Percentiles rank a stretch among this genome's conserved stretches.
Conservation (phyloP, 1,140 invertebrate species). For the Aporrectodea caliginosa region DNA sequence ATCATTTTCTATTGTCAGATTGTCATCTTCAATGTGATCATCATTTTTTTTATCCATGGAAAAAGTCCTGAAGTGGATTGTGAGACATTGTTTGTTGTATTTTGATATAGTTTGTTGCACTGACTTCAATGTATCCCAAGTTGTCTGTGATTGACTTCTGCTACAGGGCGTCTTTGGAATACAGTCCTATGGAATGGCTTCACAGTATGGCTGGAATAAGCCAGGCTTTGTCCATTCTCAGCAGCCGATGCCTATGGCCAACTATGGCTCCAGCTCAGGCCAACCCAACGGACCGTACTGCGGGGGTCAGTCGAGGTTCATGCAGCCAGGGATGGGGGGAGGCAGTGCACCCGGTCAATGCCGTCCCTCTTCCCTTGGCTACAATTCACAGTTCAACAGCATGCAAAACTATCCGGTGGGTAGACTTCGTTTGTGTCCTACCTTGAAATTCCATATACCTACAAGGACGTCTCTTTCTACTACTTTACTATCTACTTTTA, state of each 20-base stretch:
- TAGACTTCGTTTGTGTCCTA: too few species aligned
- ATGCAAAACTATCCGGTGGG: background rate
- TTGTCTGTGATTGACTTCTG: too few species aligned
- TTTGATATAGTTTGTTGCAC: too few species aligned
- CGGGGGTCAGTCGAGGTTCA: constrained; percentile 31
- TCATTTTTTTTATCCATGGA: too few species aligned
- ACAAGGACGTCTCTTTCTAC: too few species aligned
- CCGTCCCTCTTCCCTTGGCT: constrained; percentile 42
- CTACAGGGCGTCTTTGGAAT: background rate
- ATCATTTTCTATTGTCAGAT: too few species aligned
- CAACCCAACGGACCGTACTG: constrained; percentile 1
- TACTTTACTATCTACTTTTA: too few species aligned
- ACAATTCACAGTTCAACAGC: constrained; percentile 31
- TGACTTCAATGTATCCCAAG: too few species aligned
- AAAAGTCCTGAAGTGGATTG: too few species aligned
- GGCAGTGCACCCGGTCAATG: constrained; percentile 53
- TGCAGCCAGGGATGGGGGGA: constrained; percentile 37
- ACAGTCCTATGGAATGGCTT: background rate
- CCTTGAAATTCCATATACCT: too few species aligned
- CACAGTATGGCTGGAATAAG: background rate
- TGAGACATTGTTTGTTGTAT: too few species aligned
- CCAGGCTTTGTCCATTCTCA: background rate
- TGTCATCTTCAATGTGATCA: too few species aligned
- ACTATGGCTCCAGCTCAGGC: background rate
- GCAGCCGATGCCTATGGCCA: background rate